phyloP scores from a whole-genome alignment of 2,113 vertebrate species.

The Lutjanus erythropterus region DNA sequence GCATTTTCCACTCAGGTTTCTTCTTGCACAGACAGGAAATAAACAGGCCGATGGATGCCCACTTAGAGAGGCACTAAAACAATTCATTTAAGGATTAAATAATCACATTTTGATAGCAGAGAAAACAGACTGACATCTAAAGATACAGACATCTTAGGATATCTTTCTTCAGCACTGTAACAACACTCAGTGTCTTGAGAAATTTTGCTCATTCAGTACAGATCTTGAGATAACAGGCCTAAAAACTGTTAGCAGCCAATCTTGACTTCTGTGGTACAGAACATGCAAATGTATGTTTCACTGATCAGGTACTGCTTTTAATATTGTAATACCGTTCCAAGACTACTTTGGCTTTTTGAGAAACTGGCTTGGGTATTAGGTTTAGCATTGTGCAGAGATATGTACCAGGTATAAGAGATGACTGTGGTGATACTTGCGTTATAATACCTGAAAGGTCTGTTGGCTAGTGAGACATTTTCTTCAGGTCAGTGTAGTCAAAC shows the following conservation, averaged over 20 bases:
- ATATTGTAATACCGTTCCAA: background rate
- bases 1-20: background rate
- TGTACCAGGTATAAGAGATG: background rate
- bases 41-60: background rate
- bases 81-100: background rate
- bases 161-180: background rate
- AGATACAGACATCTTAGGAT: background rate
- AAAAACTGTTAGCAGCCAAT: background rate
- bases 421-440: background rate
- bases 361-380: background rate
- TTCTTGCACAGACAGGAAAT: background rate
- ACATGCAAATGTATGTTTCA: background rate
- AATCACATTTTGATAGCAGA: background rate
- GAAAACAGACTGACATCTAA: background rate
- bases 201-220: background rate
- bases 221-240: background rate
- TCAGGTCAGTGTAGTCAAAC: no score
- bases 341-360: constrained; percentile 1
- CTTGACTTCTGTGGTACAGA: background rate
- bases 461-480: background rate
- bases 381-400: no score
- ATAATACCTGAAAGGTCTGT: background rate
- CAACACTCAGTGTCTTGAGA: background rate
- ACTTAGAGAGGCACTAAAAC: background rate
- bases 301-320: background rate